Evolutionary conservation across 2,797 vertebrate species (phyloP).

Genomic region (Catostomus latipinnis): DNA sequence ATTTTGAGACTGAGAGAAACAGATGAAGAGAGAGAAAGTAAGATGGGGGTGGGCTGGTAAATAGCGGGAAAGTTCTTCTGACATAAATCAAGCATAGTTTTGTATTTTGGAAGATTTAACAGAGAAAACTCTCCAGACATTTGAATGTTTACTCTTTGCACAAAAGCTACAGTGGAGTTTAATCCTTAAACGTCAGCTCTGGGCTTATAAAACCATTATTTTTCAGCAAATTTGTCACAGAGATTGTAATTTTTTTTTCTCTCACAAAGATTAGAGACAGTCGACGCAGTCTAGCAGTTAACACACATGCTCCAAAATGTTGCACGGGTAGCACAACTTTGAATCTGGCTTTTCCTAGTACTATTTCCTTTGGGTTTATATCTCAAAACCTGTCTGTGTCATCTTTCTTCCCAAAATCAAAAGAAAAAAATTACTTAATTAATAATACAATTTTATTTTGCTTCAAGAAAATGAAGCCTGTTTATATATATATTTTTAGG

Average conservation of each 20-base stretch:
- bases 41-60: too few species aligned
- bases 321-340: not conserved
- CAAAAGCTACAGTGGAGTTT: conserved; percentile 28
- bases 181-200: conserved; percentile 26
- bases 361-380: too few species aligned
- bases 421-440: too few species aligned
- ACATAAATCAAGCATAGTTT: not conserved
- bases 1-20: conserved; percentile 7
- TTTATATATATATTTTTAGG: too few species aligned
- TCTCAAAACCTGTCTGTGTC: too few species aligned
- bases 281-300: not conserved
- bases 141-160: conserved; percentile 20
- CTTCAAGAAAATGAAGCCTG: too few species aligned
- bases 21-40: too few species aligned
- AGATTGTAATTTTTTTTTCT: conserved; percentile 31
- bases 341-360: not conserved
- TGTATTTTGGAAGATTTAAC: conserved; percentile 19
- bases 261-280: conserved; percentile 30
- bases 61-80: not conserved
- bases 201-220: conserved; percentile 25
- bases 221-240: conserved; percentile 34
- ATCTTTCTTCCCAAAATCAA: too few species aligned
- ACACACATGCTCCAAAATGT: not conserved
- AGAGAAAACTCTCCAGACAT: conserved; percentile 20
- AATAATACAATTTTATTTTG: too few species aligned